Evolutionary conservation across 1,140 invertebrate species (phyloP), one percentile per base, ranked within the genome.

Genomic region (Proales similis): DNA sequence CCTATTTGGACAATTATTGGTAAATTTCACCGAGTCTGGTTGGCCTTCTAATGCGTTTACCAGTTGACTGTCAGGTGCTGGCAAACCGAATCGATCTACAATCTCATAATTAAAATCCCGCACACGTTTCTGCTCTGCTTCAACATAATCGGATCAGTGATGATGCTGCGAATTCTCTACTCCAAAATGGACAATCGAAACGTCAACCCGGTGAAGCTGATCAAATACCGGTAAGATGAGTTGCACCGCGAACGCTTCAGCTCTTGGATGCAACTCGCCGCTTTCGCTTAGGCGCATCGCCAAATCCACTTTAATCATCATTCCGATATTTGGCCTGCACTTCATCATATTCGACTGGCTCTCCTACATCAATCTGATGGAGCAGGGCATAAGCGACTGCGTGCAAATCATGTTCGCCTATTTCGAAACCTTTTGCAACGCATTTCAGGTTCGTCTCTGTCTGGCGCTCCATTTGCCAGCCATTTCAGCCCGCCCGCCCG

Each of bases 401-500:
- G 39, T 57, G 19, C 36, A 57, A 26, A 24, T 42, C 6, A 17
- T 39, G 11, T n/a, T 57, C 6, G 26, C 32, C 14, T 22, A 26
- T 6, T 42, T 39, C 2, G 51, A 57, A 26, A 57, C 19, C 11
- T 24, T 57, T 32, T 57, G 39, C 22, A 57, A 57, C 4, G 29
- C 51, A 42, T 57, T 57, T 42, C 51, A 57, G 20, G 48, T 53
- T n/a, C n/a, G n/a, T n/a, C n/a, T n/a, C n/a, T n/a, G n/a, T n/a
- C n/a, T n/a, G n/a, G n/a, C n/a, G n/a, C n/a, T n/a, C n/a, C n/a
- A n/a, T n/a, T n/a, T n/a, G n/a, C n/a, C n/a, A n/a, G n/a, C n/a
- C n/a, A n/a, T n/a, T n/a, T n/a, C n/a, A n/a, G n/a, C n/a, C n/a
- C n/a, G n/a, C n/a, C n/a, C n/a, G n/a, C n/a, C n/a, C n/a, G n/a